Evolutionary conservation across 2,797 vertebrate species (phyloP).

Genomic region (Microchirus variegatus): DNA sequence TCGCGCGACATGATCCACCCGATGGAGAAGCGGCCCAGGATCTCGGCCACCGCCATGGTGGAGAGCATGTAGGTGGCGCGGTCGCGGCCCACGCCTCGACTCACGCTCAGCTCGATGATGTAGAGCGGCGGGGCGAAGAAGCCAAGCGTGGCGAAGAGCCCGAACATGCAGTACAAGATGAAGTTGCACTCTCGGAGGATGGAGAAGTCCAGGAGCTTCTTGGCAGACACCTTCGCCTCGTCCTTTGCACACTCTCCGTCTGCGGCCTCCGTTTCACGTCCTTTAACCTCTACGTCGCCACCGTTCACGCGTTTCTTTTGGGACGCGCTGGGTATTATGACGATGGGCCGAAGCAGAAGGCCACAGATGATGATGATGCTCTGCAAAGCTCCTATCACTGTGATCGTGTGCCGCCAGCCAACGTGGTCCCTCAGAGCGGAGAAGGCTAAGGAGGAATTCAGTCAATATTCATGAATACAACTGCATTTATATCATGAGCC

Average conservation of each 20-base stretch:
- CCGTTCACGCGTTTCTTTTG: constrained; percentile 47
- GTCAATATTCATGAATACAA: background rate
- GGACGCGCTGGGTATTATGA: constrained; percentile 71
- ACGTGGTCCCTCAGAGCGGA: constrained; percentile 86
- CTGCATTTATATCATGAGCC: background rate
- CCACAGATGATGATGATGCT: constrained; percentile 87
- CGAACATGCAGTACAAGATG: constrained; percentile 92
- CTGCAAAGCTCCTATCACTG: constrained; percentile 89
- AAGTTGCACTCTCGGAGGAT: constrained; percentile 89
- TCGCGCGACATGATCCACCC: constrained; percentile 86
- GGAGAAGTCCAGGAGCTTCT: constrained; percentile 87
- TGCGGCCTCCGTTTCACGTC: background rate
- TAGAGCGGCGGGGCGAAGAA: constrained; percentile 95
- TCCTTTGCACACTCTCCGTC: constrained; percentile 21
- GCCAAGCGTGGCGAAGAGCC: constrained; percentile 93
- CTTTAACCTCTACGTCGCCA: background rate
- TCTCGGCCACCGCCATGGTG: constrained; percentile 90
- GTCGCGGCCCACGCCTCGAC: constrained; percentile 84
- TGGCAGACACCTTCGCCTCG: constrained; percentile 13
- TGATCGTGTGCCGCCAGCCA: constrained; percentile 91
- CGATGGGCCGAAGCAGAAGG: constrained; percentile 87
- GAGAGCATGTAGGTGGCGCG: constrained; percentile 88
- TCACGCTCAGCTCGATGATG: constrained; percentile 91
- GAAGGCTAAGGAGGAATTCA: constrained; percentile 79
- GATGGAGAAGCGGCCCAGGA: constrained; percentile 86